Evolutionary conservation across 2,797 vertebrate genomes (phyloP), one percentile per base, ranked within the genome.

Genomic region (Tinamus major): DNA sequence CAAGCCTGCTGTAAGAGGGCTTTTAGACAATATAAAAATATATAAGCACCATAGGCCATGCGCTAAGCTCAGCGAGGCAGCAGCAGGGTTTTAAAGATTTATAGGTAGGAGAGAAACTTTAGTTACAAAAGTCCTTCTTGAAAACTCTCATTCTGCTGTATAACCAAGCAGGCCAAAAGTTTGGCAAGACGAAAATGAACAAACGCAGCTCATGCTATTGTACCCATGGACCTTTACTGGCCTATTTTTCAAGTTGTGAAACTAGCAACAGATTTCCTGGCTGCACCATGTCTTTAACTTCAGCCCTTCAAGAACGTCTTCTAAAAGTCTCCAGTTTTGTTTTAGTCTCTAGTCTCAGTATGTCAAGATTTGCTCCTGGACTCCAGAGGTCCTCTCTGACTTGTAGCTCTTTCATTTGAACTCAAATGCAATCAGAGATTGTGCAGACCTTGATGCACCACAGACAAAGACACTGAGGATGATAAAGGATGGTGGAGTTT

Each of bases 141-240:
- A 90, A 80, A 89, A 24, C 14, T 90, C 53, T 92, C 65, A 63
- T 83, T 90, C n/a, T 74, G n/a, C 24, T 64, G 10, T 80, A 86
- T 29, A 42, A 2, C 1, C 1, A 83, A 68, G 21, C 19, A 89
- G 17, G 18, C 44, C 16, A 44, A 16, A 91, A 71, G 51, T 82
- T 37, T 64, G 16, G 64, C 0, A 5, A 88, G 61, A 46, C 61
- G 89, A 78, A 87, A 91, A 69, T 29, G n/a, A 91, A 49, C 9
- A 80, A 88, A 72, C 33, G 39, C 14, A 82, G 29, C 7, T 31
- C 31, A 51, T 42, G 37, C 13, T 90, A 55, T 59, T 67, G 31
- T 35, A 87, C 11, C 10, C 21, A 26, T 26, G 18, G 53, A 77
- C 63, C 93, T 92, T 87, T 65, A 69, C 39, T 77, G 63, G 18